A percentile compares a stretch with the other conserved stretches of the same genome.
phyloP scores from a whole-genome alignment of 2,888 invertebrate species.

The Lepidochrysops patricia region DNA sequence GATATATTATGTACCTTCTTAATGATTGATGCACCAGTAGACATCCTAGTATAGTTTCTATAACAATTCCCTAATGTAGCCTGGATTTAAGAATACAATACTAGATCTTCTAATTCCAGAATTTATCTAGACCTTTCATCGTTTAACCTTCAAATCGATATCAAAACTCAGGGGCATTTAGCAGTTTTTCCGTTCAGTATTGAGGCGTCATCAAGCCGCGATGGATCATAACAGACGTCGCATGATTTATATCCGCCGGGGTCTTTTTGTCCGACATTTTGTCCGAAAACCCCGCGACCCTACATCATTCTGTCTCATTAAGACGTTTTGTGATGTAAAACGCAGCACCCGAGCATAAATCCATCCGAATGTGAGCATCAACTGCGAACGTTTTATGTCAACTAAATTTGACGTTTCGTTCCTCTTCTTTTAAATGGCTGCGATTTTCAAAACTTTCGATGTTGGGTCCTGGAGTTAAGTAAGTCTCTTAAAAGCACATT shows the following conservation, averaged over 20 bases:
- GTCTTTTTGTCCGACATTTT: conserved; percentile 26
- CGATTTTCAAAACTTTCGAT: background rate
- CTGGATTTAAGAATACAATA: too few species aligned
- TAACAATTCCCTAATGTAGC: too few species aligned
- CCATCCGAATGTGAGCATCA: background rate
- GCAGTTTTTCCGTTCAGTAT: conserved; percentile 18
- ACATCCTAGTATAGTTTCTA: too few species aligned
- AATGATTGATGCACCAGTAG: too few species aligned
- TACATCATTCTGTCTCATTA: conserved; percentile 39
- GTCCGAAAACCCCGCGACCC: background rate
- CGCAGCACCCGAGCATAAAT: background rate
- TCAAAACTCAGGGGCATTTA: background rate
- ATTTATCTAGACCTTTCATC: too few species aligned
- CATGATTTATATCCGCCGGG: conserved; percentile 30
- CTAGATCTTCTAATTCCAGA: too few species aligned
- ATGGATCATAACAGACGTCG: conserved; percentile 32
- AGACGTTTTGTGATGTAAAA: conserved; percentile 28
- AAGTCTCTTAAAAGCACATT: too few species aligned
- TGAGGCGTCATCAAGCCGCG: conserved; percentile 24
- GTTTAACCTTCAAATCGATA: background rate
- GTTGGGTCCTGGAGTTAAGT: background rate
- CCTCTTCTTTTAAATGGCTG: background rate
- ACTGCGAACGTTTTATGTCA: background rate
- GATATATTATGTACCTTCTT: too few species aligned
- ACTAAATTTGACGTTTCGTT: background rate